Conservation (phyloP, 2,888 invertebrate genomes). For the Drosophila greeni region DNA sequence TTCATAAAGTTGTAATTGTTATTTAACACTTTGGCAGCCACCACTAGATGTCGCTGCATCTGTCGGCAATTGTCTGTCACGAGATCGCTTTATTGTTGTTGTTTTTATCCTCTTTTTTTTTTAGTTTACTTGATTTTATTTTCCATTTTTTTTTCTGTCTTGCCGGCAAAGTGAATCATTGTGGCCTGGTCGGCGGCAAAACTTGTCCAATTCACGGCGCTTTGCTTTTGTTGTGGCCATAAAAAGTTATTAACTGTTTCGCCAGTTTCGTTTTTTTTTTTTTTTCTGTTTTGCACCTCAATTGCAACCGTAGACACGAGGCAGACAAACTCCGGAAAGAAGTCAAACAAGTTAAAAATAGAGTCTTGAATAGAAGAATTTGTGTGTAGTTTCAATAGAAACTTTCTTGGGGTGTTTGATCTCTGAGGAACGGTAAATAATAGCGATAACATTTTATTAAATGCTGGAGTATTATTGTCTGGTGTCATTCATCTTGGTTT, state of each 20-base stretch:
- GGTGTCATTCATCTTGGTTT: slow-evolving; percentile 3
- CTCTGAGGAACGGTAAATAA: slow-evolving; percentile 16
- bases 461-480: not conserved
- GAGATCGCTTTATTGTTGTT: slow-evolving; percentile 30
- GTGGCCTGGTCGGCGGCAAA: slow-evolving; percentile 22
- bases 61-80: slow-evolving; percentile 54
- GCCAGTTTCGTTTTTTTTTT: slow-evolving; percentile 11
- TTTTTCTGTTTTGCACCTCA: slow-evolving; percentile 31
- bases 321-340: slow-evolving; percentile 35
- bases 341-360: slow-evolving; percentile 40
- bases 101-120: not conserved
- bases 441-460: not conserved
- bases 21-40: slow-evolving; percentile 61
- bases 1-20: slow-evolving; percentile 74
- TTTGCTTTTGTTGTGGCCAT: slow-evolving; percentile 37
- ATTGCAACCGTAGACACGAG: slow-evolving; percentile 41
- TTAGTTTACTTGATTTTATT: slow-evolving; percentile 5
- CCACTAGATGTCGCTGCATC: slow-evolving; percentile 67
- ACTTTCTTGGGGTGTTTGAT: slow-evolving; percentile 20
- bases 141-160: not conserved
- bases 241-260: slow-evolving; percentile 42
- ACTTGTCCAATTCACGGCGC: slow-evolving; percentile 40
- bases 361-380: slow-evolving; percentile 27
- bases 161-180: slow-evolving; percentile 28
- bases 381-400: slow-evolving; percentile 17